Evolutionary conservation across 1,140 invertebrate species (phyloP), one percentile per base, ranked within the genome.

Genomic region (Nephotettix cincticeps): DNA sequence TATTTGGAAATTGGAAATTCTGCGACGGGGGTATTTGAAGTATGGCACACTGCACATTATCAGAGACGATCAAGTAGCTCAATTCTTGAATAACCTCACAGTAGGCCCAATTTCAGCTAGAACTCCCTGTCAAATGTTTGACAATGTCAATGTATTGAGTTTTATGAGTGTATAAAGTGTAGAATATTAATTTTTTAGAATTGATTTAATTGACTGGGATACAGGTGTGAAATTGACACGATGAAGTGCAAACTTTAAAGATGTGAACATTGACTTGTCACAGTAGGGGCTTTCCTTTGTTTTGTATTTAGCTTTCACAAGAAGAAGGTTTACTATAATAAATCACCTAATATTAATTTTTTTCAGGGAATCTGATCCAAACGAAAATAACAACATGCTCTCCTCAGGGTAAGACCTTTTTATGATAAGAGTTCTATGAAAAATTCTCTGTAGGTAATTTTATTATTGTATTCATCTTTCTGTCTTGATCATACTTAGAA

Each of bases 371-470:
- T 19, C 47, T n/a, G 47, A 51, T 23, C 17, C 17, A 51, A 51
- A 51, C 47, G 21, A 51, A 51, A 4, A 4, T 19, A 51, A 51
- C 47, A n/a, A 51, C 47, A 51, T 51, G 47, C 47, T 51, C 19
- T 51, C 47, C 47, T 51, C 47, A 51, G n/a, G 47, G 47, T 51
- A 51, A 51, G 47, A 9, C n/a, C n/a, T n/a, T n/a, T n/a, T n/a
- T n/a, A n/a, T n/a, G n/a, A n/a, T n/a, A n/a, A n/a, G n/a, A n/a
- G n/a, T n/a, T n/a, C n/a, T n/a, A n/a, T 43, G 40, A 43, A n/a
- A 43, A 11, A 11, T 43, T 43, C 9, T 43, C n/a, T 43, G 40
- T 11, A n/a, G n/a, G n/a, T 9, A 11, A 11, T 43, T 43, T 43
- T 11, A 43, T 11, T 11, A 11, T 43, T 11, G n/a, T n/a, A 43